Base-by-base conservation (phyloP, 2,888 invertebrate genomes). In the Saturnia japonica region DNA sequence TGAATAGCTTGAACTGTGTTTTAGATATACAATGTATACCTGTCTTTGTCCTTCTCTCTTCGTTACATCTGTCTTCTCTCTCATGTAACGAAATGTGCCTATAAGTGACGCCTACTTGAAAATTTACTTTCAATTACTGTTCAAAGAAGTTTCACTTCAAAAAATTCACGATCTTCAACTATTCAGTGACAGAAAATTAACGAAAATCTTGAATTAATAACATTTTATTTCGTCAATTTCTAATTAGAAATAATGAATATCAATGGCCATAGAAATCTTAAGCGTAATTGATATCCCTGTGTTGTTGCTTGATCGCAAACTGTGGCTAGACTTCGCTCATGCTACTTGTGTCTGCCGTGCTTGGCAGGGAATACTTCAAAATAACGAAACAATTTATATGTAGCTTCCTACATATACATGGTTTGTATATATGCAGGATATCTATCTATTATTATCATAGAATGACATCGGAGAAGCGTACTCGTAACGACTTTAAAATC, bases 251-350 rank as follows among this genome's bases (percentile, higher is more conserved):
- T 60, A 60, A 28, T 12, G 71, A 71, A 71, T 72, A 72, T 68
- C 71, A 51, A 71, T 68, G 68, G 72, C 71, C 74, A 70, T 60
- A 68, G 42, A 68, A 68, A 51, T 64, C 40, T n/a, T 64, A 40
- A 40, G 40, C 40, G 62, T 64, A 64, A n/a, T 19, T 64, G 64
- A 19, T 40, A 68, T 74, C 73, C 62, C 70, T 74, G 71, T 80
- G 74, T 72, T 78, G 81, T 82, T 75, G 83, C 83, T 83, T 83
- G 25, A 71, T 69, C 43, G 78, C 79, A 78, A 74, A 71, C 25
- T 80, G 76, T 82, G 74, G 77, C 81, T 81, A 81, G 71, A 76
- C 62, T 67, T 74, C 72, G 67, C 70, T 71, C 67, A 60, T 60
- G 57, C 57, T 60, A 60, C 57, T 60, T 60, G 47, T 71, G 57